Percentiles rank a stretch among this genome's conserved stretches.
These are phyloP conservation scores for Oppia nitens DNA, from an alignment of 1,140 invertebrate genomes.

Conservation along the genomic window DNA sequence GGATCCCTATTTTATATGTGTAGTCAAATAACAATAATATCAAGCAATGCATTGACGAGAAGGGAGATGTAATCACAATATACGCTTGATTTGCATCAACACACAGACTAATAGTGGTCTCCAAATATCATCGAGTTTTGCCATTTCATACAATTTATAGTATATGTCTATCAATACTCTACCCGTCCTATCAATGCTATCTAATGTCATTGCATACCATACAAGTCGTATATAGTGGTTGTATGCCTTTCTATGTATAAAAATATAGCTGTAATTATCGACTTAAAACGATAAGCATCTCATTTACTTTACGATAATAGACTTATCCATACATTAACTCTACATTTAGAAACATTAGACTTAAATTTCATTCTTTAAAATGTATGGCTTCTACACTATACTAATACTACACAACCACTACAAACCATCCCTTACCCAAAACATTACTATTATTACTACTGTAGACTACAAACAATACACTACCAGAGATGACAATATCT, in stretches of 20 bases:
- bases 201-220: no score
- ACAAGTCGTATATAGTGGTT: no score
- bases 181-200: not conserved
- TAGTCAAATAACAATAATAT: not conserved
- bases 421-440: no score
- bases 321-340: not conserved
- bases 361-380: no score
- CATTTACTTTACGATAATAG: not conserved
- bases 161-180: no score
- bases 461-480: no score
- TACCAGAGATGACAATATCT: no score
- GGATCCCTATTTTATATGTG: not conserved
- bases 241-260: not conserved
- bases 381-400: no score
- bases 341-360: not conserved
- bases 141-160: not conserved
- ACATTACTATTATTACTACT: no score
- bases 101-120: not conserved
- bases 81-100: not conserved
- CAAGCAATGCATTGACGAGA: not conserved
- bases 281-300: not conserved
- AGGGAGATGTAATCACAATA: not conserved
- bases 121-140: not conserved
- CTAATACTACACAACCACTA: no score
- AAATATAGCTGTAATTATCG: not conserved